These are phyloP conservation scores for Cydia pomonella DNA, from an alignment of 1,140 invertebrate species.

Conservation along the genomic window DNA sequence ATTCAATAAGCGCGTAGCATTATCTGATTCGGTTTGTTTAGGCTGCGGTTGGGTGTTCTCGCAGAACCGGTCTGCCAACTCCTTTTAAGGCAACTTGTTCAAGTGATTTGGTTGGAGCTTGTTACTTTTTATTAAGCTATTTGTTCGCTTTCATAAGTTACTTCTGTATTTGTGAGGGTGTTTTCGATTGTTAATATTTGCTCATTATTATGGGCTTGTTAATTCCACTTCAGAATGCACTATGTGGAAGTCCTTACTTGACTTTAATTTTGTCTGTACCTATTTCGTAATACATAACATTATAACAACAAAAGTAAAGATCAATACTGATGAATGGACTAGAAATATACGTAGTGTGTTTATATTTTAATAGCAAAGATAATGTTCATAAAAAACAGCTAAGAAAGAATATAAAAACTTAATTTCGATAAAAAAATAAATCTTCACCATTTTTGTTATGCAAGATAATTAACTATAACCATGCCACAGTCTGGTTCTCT, in stretches of 20 bases:
- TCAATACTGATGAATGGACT: too few species aligned
- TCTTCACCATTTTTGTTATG: not conserved
- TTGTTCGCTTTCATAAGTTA: conserved; percentile 16
- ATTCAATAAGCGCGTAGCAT: conserved; percentile 27
- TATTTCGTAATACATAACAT: too few species aligned
- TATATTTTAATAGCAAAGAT: too few species aligned
- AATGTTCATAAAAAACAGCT: too few species aligned
- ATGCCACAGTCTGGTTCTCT: not conserved
- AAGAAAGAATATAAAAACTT: too few species aligned
- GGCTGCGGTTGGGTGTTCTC: conserved; percentile 8
- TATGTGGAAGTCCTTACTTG: not conserved
- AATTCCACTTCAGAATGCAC: not conserved
- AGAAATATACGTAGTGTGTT: too few species aligned
- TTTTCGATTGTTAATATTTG: not conserved
- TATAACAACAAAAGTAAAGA: too few species aligned
- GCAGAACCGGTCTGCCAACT: conserved; percentile 9
- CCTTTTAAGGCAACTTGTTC: conserved; percentile 17
- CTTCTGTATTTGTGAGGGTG: not conserved
- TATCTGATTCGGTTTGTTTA: conserved; percentile 31
- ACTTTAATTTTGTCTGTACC: too few species aligned
- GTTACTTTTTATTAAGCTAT: conserved; percentile 4
- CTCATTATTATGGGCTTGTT: not conserved
- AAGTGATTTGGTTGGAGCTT: conserved; percentile 29
- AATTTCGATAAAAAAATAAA: not conserved
- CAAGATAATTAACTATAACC: not conserved